Conservation (phyloP, 2,888 invertebrate genomes). For the Caradrina kadenii region DNA sequence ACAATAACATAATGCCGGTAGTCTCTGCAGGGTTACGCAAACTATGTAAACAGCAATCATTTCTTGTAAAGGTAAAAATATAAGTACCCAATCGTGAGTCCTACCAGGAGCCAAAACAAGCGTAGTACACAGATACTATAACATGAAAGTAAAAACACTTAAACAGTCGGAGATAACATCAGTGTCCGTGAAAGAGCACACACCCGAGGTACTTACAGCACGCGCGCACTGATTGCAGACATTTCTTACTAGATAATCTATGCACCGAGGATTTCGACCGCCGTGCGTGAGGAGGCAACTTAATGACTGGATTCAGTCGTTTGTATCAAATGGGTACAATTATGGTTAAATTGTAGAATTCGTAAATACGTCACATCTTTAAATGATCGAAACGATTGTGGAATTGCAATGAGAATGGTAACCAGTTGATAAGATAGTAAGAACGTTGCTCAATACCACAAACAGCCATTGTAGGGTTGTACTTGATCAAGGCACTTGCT, state of each 20-base stretch:
- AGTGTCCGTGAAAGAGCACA: slow-evolving; percentile 47
- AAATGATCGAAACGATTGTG: slow-evolving; percentile 17
- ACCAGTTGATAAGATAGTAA: background rate
- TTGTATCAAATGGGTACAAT: slow-evolving; percentile 26
- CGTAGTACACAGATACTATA: background rate
- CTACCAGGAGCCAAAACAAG: background rate
- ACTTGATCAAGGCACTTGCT: background rate
- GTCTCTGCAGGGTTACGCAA: no score
- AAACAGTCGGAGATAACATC: slow-evolving; percentile 39
- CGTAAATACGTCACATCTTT: slow-evolving; percentile 23
- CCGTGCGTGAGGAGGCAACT: slow-evolving; percentile 27
- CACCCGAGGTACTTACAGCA: slow-evolving; percentile 37
- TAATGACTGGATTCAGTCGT: slow-evolving; percentile 17
- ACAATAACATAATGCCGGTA: no score
- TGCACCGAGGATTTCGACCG: slow-evolving; percentile 11
- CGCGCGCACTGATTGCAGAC: slow-evolving; percentile 34
- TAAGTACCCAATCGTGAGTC: background rate
- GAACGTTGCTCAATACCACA: background rate
- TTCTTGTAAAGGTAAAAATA: no score
- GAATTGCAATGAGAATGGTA: slow-evolving; percentile 25
- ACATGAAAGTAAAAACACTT: slow-evolving; percentile 42
- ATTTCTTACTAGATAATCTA: slow-evolving; percentile 37
- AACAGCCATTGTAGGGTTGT: background rate
- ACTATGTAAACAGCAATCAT: no score
- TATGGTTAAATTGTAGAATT: slow-evolving; percentile 32